Conservation (phyloP, 2,888 invertebrate species). For the Drosophila infuscata region DNA sequence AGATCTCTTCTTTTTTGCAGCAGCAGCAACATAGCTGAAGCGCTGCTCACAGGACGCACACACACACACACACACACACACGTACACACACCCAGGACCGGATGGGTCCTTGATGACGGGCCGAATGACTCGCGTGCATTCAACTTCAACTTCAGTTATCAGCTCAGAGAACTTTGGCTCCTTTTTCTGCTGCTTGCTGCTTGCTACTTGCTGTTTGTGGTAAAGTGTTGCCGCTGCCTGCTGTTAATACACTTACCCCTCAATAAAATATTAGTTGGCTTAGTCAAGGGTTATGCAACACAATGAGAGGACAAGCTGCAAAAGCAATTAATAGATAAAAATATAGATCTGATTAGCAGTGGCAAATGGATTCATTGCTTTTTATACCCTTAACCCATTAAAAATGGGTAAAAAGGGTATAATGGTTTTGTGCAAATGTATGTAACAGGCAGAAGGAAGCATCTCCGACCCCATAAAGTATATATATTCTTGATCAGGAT, state of each 20-base stretch:
- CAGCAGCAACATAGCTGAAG: constrained; percentile 15
- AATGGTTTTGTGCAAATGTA: too few relatives aligned
- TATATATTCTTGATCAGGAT: too few relatives aligned
- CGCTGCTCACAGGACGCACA: constrained; percentile 44
- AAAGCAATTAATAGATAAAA: neutral
- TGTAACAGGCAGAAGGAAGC: too few relatives aligned
- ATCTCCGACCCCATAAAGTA: too few relatives aligned
- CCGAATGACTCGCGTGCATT: constrained; percentile 67
- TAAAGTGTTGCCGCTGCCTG: constrained; percentile 47
- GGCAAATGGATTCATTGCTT: neutral
- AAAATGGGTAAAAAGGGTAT: too few relatives aligned
- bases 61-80: constrained; percentile 3
- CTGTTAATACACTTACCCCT: constrained; percentile 1
- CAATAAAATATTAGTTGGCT: neutral
- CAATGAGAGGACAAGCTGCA: too few relatives aligned
- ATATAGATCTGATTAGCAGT: neutral
- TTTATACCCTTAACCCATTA: too few relatives aligned
- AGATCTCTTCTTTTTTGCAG: constrained; percentile 43
- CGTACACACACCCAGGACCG: constrained; percentile 20
- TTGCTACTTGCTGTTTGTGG: constrained; percentile 39
- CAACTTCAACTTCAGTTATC: constrained; percentile 60
- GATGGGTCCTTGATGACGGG: constrained; percentile 62
- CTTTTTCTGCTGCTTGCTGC: constrained; percentile 13
- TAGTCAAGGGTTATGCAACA: neutral
- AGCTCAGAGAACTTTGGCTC: constrained; percentile 46